Evolutionary conservation across 2,113 vertebrate genomes (phyloP).

Genomic region (Serilophus lunatus): DNA sequence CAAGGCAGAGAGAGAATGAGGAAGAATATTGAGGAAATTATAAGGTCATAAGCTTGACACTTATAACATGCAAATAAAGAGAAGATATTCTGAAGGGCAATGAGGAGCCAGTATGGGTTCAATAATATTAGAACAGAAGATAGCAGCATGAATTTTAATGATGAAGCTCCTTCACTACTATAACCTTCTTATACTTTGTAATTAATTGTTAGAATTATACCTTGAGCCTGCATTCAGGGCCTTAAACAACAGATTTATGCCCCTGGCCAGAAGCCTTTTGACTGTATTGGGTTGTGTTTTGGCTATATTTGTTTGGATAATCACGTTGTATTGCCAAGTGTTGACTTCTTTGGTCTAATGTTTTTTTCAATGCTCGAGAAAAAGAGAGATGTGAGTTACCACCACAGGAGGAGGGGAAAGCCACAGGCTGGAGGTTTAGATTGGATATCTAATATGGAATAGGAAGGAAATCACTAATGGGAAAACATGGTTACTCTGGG

Average conservation of each 20-base stretch:
- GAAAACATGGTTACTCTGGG: neutral
- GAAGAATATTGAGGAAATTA: constrained; percentile 31
- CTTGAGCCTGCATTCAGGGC: neutral
- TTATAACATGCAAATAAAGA: constrained; percentile 52
- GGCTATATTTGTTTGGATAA: neutral
- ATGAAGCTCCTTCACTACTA: constrained; percentile 8
- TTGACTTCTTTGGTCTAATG: neutral
- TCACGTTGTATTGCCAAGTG: neutral
- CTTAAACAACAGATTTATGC: neutral
- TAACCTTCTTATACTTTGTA: constrained; percentile 40
- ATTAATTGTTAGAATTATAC: constrained; percentile 50
- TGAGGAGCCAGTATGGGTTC: neutral
- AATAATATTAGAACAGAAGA: constrained; percentile 37
- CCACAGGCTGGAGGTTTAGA: neutral
- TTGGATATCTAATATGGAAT: neutral
- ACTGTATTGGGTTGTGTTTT: neutral
- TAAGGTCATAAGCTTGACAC: constrained; percentile 38
- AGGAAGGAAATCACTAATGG: neutral
- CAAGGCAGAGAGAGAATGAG: neutral
- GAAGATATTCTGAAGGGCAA: constrained; percentile 50
- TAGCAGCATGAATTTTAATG: constrained; percentile 46
- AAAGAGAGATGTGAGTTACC: neutral
- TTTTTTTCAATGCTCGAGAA: neutral
- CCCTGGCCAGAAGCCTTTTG: neutral
- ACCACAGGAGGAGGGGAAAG: neutral